These are phyloP conservation scores for Agapetus fuscipes DNA, from an alignment of 2,888 invertebrate genomes.

Conservation along the genomic window DNA sequence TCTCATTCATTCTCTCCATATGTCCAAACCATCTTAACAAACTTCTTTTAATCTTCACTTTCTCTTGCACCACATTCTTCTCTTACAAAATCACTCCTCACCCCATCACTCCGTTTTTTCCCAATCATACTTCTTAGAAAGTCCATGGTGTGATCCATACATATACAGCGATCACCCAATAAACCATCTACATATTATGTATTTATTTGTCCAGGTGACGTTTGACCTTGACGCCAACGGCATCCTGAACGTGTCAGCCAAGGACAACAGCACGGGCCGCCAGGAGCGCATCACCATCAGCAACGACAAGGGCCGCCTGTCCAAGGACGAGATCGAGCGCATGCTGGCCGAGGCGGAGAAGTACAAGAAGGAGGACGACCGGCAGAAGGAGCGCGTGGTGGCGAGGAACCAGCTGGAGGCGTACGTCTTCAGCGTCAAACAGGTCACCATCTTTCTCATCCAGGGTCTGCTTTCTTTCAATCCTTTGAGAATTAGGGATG, in stretches of 20 bases:
- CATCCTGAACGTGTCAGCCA: slow-evolving; percentile 70
- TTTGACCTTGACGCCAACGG: slow-evolving; percentile 88
- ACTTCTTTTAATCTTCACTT: no score
- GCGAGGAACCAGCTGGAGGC: slow-evolving; percentile 69
- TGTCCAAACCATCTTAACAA: no score
- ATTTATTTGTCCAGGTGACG: slow-evolving; percentile 67
- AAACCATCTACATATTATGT: no score
- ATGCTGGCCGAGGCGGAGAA: slow-evolving; percentile 76
- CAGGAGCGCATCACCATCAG: slow-evolving; percentile 76
- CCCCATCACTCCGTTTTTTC: no score
- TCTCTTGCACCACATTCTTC: no score
- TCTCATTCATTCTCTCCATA: no score
- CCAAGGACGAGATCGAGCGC: slow-evolving; percentile 78
- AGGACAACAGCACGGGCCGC: slow-evolving; percentile 70
- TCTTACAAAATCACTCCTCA: no score
- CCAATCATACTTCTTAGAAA: no score
- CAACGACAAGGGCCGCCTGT: slow-evolving; percentile 77
- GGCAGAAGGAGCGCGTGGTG: slow-evolving; percentile 55
- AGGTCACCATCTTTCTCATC: slow-evolving; percentile 30
- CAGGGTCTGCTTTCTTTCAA: no score
- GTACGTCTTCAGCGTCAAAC: slow-evolving; percentile 63
- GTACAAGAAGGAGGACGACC: slow-evolving; percentile 67
- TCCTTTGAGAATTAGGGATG: no score
- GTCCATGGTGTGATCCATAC: no score
- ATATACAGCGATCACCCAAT: no score